Evolutionary conservation across 1,140 invertebrate species (phyloP).

Genomic region (Adoxophyes honmai): DNA sequence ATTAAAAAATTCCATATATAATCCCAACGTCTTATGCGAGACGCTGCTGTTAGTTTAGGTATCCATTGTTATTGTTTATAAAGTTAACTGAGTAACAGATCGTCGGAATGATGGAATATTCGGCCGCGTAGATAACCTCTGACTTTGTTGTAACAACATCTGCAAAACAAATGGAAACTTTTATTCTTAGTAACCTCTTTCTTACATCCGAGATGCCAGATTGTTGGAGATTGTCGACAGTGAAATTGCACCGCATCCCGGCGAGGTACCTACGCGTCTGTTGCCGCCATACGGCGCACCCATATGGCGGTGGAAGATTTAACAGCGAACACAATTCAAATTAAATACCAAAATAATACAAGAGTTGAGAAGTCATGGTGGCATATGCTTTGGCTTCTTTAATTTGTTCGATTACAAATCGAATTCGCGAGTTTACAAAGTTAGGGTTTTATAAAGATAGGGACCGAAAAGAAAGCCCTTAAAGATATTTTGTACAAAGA

Average conservation of each 20-base stretch:
- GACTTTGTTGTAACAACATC: not conserved
- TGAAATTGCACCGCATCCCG: conserved; percentile 53
- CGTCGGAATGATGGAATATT: not conserved
- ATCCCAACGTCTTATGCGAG: conserved; percentile 46
- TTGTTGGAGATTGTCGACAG: conserved; percentile 56
- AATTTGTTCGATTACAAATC: conserved; percentile 48
- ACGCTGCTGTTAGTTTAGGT: conserved; percentile 1
- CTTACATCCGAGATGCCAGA: conserved; percentile 41
- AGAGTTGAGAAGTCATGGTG: conserved; percentile 49
- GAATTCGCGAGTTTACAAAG: conserved; percentile 19
- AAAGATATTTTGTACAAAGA: too few relatives aligned
- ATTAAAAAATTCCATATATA: conserved; percentile 48
- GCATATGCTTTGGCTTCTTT: conserved; percentile 57
- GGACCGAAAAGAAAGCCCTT: too few relatives aligned
- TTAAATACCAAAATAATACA: conserved; percentile 43
- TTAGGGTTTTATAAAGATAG: too few relatives aligned
- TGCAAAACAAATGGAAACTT: not conserved
- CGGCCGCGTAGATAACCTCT: not conserved
- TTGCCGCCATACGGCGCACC: conserved; percentile 59
- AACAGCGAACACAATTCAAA: conserved; percentile 42
- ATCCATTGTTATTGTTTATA: not conserved
- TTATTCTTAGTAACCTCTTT: conserved; percentile 20
- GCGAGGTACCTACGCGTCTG: conserved; percentile 24
- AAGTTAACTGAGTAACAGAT: not conserved
- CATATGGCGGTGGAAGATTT: conserved; percentile 45